A percentile compares a stretch with the other conserved stretches of the same genome.
phyloP scores from a whole-genome alignment of 2,113 vertebrate species.

The Antidorcas marsupialis region DNA sequence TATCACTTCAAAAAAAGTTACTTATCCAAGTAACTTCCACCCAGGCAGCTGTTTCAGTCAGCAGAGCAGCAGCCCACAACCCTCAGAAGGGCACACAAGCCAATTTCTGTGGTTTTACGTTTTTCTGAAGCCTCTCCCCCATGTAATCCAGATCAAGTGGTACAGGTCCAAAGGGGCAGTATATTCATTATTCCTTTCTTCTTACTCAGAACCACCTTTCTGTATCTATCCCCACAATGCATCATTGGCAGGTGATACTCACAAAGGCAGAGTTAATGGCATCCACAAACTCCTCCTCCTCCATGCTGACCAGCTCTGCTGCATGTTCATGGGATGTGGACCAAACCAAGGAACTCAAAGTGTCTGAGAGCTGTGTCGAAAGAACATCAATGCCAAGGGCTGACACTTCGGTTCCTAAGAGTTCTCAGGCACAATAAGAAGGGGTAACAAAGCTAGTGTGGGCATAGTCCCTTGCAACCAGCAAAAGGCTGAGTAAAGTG shows the following conservation, averaged over 20 bases:
- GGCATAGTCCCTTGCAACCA: background rate
- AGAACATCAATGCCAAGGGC: conserved; percentile 15
- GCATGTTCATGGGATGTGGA: conserved; percentile 93
- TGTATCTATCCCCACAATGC: background rate
- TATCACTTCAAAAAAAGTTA: background rate
- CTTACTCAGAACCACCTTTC: background rate
- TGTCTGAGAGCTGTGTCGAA: conserved; percentile 90
- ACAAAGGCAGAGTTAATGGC: conserved; percentile 97
- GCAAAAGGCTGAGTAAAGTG: background rate
- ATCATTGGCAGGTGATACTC: conserved; percentile 72
- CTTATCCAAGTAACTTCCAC: background rate
- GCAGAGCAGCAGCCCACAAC: background rate
- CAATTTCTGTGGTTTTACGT: background rate
- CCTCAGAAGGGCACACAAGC: background rate
- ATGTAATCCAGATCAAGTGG: background rate
- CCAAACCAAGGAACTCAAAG: conserved; percentile 95
- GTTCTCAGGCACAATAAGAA: background rate
- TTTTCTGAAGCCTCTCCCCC: background rate
- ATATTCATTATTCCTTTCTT: background rate
- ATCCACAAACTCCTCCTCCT: conserved; percentile 95
- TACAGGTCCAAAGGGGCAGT: background rate
- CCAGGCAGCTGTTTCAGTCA: background rate
- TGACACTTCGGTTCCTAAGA: background rate
- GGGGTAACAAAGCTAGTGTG: background rate
- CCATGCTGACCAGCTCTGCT: conserved; percentile 88